These are phyloP conservation scores for Physocephala rufipes DNA, from an alignment of 2,888 invertebrate genomes.

Conservation along the genomic window DNA sequence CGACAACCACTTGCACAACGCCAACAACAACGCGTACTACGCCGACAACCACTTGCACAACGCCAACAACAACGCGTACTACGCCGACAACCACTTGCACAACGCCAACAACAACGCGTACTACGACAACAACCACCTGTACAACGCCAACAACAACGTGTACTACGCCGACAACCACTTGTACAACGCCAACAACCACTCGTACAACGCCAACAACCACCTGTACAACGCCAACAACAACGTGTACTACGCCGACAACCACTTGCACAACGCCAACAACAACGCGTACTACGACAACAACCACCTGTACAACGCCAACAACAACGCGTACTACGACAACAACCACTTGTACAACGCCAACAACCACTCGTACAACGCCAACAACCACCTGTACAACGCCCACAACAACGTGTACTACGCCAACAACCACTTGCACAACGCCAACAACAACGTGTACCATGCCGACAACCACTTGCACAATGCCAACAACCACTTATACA, in stretches of 20 bases:
- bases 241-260: background rate
- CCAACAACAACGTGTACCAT: slow-evolving; percentile 7
- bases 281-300: slow-evolving; percentile 11
- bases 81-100: background rate
- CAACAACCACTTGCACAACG: background rate
- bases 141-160: slow-evolving; percentile 6
- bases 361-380: background rate
- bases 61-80: background rate
- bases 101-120: background rate
- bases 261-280: background rate
- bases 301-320: background rate
- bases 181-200: slow-evolving; percentile 10
- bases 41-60: slow-evolving; percentile 3
- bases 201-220: background rate
- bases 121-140: slow-evolving; percentile 18
- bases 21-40: background rate
- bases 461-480: background rate
- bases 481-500: background rate
- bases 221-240: slow-evolving; percentile 16
- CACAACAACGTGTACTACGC: slow-evolving; percentile 12
- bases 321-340: slow-evolving; percentile 16
- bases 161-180: background rate
- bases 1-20: background rate
- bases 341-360: slow-evolving; percentile 6
- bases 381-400: slow-evolving; percentile 4